Percentiles rank a stretch among this genome's conserved stretches.
These are phyloP conservation scores for Arvicola amphibius DNA, from an alignment of 2,797 vertebrate genomes.

Conservation along the genomic window DNA sequence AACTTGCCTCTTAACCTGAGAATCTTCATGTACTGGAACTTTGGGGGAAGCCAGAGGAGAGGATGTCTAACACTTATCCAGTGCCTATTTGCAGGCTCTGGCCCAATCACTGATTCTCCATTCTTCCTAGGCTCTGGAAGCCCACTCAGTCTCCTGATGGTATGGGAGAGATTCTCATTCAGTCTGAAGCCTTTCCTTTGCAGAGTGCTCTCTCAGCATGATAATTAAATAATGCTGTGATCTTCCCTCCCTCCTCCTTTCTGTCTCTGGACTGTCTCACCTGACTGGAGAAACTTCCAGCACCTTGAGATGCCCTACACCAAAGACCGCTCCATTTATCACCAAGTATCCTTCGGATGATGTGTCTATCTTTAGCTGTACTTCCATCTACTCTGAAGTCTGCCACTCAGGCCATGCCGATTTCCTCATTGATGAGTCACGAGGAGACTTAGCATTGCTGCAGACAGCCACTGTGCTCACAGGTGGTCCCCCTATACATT, in stretches of 20 bases:
- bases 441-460: too few species aligned
- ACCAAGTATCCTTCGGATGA: neutral
- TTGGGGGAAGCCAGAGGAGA: rapidly evolving
- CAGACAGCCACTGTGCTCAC: neutral
- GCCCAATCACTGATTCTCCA: rapidly evolving
- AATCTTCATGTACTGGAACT: rapidly evolving
- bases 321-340: neutral
- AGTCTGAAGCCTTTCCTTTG: too few species aligned
- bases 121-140: neutral
- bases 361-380: neutral
- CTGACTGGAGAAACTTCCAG: neutral
- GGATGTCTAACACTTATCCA: rapidly evolving
- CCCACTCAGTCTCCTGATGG: neutral
- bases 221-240: rapidly evolving
- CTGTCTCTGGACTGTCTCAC: rapidly evolving
- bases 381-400: too few species aligned
- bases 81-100: neutral
- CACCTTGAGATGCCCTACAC: rapidly evolving
- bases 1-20: neutral
- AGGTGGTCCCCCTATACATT: neutral
- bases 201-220: neutral
- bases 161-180: rapidly evolving
- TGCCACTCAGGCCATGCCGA: neutral
- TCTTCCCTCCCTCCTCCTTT: neutral
- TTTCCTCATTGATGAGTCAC: neutral